Evolutionary conservation across 2,113 vertebrate species (phyloP).

Genomic region (Hassar affinis): DNA sequence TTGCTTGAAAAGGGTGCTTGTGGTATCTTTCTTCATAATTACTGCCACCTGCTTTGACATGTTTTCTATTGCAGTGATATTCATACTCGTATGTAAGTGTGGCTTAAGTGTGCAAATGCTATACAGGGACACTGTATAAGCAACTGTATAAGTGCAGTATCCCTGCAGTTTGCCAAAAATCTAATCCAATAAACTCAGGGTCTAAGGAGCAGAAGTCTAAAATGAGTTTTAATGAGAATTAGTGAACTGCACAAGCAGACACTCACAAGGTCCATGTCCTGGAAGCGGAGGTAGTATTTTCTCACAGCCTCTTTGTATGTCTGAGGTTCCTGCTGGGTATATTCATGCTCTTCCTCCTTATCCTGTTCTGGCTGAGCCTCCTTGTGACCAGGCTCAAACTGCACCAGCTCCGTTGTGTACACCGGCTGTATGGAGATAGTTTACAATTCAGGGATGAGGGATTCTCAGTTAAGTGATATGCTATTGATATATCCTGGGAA

Average conservation of each 20-base stretch:
- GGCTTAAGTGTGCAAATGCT: too few species aligned
- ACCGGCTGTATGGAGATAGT: constrained; percentile 74
- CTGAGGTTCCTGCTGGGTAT: constrained; percentile 56
- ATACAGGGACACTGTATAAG: too few species aligned
- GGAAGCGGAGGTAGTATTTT: constrained; percentile 77
- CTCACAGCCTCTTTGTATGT: constrained; percentile 74
- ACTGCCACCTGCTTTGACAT: too few species aligned
- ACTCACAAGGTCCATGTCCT: constrained; percentile 83
- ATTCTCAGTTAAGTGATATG: background rate
- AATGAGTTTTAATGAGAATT: background rate
- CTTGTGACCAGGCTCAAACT: constrained; percentile 29
- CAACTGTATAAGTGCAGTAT: too few species aligned
- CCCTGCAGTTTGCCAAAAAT: background rate
- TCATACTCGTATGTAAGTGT: too few species aligned
- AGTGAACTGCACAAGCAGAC: background rate
- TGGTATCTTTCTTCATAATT: too few species aligned
- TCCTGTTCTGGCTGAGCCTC: constrained; percentile 3
- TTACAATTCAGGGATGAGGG: background rate
- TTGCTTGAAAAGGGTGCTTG: too few species aligned
- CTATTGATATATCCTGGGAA: background rate
- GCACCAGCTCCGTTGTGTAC: constrained; percentile 80
- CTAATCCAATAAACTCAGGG: background rate
- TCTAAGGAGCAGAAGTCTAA: background rate
- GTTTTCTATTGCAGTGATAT: too few species aligned
- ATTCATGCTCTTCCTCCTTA: background rate